Base-by-base conservation (phyloP, 2,888 invertebrate species). In the Antitype chi region DNA sequence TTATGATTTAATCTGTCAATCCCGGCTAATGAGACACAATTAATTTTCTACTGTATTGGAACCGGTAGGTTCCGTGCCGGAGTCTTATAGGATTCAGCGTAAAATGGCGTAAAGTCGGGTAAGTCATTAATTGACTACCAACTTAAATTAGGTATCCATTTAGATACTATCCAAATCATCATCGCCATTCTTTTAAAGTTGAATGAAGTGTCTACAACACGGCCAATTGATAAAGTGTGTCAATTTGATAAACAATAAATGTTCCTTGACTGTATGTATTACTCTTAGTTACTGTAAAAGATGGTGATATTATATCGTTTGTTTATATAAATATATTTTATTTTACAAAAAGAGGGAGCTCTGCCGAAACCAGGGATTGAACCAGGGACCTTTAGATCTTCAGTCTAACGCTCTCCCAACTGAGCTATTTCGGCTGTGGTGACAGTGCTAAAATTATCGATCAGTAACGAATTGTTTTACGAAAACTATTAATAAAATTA, bases 401-500 rank as follows among this genome's bases (percentile, higher is more conserved):
- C 91, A 91, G 91, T 91, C 91, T 91, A 91, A 91, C 91, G 91
- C 91, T 91, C 91, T 91, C 91, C 91, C 91, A 91, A 91, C 91
- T 91, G 91, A 91, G 91, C 91, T 91, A 91, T 91, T 91, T 91
- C 91, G 91, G 91, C 91, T 23, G 13, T 86, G 2, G 0, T 0
- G 0, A 0, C 0, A 0, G 0, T 0, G 0, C 0, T 13, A 1
- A 86, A 83, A 83, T 74, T 32, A 67, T 23, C 17, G 17, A 67
- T 52, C 38, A 20, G 0, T 25, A 32, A 9, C 15, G 17, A 25
- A n/a, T 13, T 7, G 15, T 20, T 20, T 20, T 20, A 15, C 15
- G 13, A n/a, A 13, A 25, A 55, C 9, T 28, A 71, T 17, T 9
- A 69, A n/a, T 11, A 28, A 38, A 6, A 47, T 47, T 57, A 20